Evolutionary conservation across 2,888 invertebrate genomes (phyloP).

Genomic region (Hydrotaea cyrtoneurina): DNA sequence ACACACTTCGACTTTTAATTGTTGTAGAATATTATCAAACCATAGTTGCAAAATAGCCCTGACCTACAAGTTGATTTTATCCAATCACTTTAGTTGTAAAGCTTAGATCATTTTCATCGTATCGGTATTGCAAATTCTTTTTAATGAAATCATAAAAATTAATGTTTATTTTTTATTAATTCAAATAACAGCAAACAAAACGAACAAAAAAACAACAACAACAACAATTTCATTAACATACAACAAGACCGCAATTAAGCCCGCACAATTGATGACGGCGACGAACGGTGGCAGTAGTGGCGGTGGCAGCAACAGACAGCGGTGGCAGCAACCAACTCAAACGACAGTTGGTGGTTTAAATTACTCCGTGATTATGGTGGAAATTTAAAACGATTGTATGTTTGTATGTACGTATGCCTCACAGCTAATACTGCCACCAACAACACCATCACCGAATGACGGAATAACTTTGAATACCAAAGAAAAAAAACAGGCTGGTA

Average conservation of each 20-base stretch:
- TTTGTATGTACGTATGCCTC: background rate
- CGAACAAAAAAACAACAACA: background rate
- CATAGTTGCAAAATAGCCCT: background rate
- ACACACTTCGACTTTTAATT: too few species aligned
- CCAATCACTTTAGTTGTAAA: background rate
- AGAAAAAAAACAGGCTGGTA: background rate
- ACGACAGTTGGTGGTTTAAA: constrained; percentile 61
- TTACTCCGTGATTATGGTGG: constrained; percentile 58
- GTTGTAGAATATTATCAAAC: too few species aligned
- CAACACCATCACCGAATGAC: background rate
- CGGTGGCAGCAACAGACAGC: background rate
- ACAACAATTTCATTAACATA: constrained; percentile 61
- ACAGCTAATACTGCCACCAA: background rate
- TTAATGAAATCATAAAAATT: constrained; percentile 51
- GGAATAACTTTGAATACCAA: background rate
- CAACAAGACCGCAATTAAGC: constrained; percentile 64
- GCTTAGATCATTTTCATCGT: background rate
- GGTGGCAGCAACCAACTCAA: constrained; percentile 11
- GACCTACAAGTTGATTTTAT: constrained; percentile 4
- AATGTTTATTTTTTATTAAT: constrained; percentile 25
- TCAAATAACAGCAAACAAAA: constrained; percentile 17
- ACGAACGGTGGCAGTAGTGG: background rate
- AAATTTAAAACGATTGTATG: constrained; percentile 48
- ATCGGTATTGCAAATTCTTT: background rate
- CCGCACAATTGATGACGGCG: constrained; percentile 48